A percentile compares a stretch with the other conserved stretches of the same genome.
These are phyloP conservation scores for Campylomormyrus tamandua DNA, from an alignment of 2,113 vertebrate genomes.

Conservation along the genomic window DNA sequence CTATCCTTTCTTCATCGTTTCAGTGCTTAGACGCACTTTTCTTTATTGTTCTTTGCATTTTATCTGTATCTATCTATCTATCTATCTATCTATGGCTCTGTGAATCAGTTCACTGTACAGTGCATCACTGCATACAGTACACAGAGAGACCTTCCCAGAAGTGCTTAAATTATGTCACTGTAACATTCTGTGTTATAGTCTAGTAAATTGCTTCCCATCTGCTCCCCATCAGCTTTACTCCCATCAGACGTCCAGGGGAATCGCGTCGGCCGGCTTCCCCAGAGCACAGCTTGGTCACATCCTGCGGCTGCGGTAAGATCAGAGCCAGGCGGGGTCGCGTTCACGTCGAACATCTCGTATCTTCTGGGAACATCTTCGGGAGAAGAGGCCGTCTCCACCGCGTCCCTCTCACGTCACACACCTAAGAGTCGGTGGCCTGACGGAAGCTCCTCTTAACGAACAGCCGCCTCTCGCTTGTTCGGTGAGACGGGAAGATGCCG, in stretches of 20 bases:
- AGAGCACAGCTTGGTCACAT: not conserved
- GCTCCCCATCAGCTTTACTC: not conserved
- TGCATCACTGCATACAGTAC: not conserved
- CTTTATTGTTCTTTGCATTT: not conserved
- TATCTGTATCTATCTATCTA: not conserved
- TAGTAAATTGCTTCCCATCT: conserved; percentile 18
- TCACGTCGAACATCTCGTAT: not conserved
- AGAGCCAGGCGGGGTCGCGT: not conserved
- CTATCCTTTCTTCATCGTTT: not conserved
- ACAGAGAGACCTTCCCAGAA: not conserved
- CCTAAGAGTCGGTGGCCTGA: not conserved
- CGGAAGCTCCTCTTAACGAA: not conserved
- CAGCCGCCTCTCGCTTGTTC: not conserved
- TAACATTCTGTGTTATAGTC: conserved; percentile 24
- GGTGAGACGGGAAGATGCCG: not conserved
- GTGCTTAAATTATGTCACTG: conserved; percentile 23
- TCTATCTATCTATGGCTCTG: not conserved
- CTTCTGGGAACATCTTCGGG: not conserved
- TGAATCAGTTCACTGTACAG: not conserved
- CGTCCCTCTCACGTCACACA: not conserved
- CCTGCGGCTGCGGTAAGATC: not conserved
- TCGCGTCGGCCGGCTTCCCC: not conserved
- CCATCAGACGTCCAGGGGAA: not conserved
- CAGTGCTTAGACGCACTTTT: not conserved
- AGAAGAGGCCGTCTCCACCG: not conserved